These are phyloP conservation scores for Orthonyx spaldingii DNA, from an alignment of 2,113 vertebrate species.

Conservation along the genomic window DNA sequence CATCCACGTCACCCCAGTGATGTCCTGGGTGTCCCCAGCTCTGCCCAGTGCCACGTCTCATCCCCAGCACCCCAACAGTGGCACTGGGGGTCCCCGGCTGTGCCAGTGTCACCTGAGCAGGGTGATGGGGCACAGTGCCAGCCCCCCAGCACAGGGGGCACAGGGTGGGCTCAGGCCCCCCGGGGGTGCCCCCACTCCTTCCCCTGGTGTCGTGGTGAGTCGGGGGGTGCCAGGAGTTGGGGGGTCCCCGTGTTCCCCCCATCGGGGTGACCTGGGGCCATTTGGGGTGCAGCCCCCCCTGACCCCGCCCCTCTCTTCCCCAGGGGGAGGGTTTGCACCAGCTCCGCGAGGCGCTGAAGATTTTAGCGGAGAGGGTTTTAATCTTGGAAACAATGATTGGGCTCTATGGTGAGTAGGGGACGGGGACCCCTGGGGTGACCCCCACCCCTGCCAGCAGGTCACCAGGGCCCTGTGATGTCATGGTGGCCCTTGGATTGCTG, in stretches of 20 bases:
- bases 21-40: not conserved
- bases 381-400: conserved; percentile 99
- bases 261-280: fast-evolving
- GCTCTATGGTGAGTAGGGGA: conserved; percentile 96
- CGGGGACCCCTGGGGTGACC: not conserved
- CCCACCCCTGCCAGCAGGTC: not conserved
- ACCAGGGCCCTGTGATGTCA: fast-evolving
- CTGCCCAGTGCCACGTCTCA: not conserved
- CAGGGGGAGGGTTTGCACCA: conserved; percentile 99
- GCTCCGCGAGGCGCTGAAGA: conserved; percentile 99
- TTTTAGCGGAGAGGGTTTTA: conserved; percentile 99
- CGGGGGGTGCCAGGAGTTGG: fast-evolving
- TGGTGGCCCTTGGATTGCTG: not conserved
- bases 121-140: not conserved
- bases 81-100: not conserved
- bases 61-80: fast-evolving
- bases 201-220: fast-evolving
- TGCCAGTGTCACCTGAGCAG: not conserved
- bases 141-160: not conserved
- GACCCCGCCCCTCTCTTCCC: not conserved
- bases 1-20: not conserved
- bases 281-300: not conserved
- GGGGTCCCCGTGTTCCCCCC: fast-evolving
- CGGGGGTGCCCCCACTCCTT: not conserved
- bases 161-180: not conserved